phyloP scores from a whole-genome alignment of 2,888 invertebrate genomes.

The Himalopsyche japonica region DNA sequence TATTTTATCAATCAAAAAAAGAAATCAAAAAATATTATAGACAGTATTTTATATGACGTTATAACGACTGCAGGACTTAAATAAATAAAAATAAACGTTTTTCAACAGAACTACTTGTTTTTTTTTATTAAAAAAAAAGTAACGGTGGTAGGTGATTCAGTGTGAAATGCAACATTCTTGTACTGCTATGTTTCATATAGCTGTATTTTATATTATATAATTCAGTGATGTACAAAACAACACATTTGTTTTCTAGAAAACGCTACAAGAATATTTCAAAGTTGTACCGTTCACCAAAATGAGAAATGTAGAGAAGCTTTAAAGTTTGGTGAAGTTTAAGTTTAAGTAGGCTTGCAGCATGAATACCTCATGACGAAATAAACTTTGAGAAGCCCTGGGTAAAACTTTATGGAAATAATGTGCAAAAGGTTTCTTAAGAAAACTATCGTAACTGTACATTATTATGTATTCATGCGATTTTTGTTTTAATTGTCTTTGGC shows the following conservation, averaged over 20 bases:
- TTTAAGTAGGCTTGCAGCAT: background rate
- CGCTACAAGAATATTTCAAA: background rate
- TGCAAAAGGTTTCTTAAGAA: background rate
- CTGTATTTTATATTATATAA: background rate
- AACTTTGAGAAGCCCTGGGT: background rate
- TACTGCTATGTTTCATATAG: background rate
- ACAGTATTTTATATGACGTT: too few species aligned
- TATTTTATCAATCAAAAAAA: too few species aligned
- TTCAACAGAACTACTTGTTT: too few species aligned
- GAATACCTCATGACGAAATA: background rate
- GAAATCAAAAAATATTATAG: too few species aligned
- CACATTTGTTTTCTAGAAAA: background rate
- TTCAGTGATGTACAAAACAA: background rate
- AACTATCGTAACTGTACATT: background rate
- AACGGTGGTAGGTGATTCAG: too few species aligned
- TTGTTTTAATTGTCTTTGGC: too few species aligned
- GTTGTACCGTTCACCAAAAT: background rate
- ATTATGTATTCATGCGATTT: too few species aligned
- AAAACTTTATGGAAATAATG: background rate
- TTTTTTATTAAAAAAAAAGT: too few species aligned
- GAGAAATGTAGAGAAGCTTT: background rate
- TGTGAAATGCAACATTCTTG: too few species aligned
- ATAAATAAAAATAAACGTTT: too few species aligned
- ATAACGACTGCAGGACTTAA: too few species aligned
- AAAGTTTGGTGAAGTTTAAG: background rate